Base-by-base conservation (phyloP, 2,113 vertebrate species). In the Rhinoptilus africanus region DNA sequence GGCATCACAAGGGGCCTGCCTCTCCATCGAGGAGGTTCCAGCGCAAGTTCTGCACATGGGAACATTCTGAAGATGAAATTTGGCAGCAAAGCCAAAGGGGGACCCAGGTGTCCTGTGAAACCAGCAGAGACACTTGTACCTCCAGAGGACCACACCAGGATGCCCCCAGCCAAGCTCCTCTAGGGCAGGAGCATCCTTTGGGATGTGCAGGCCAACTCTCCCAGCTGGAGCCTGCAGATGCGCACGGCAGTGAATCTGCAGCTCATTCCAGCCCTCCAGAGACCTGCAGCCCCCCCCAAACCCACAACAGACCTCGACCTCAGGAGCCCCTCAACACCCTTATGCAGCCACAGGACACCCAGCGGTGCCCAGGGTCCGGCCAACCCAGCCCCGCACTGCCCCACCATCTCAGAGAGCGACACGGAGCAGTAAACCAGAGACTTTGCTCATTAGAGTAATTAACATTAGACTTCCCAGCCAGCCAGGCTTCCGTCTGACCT, bases 401-500 rank as follows among this genome's bases (percentile, higher is more conserved):
- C 48, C 0, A 0, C 48, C 10, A 37, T 37, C 47, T 12, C 3
- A 19, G 37, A 80, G 21, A 39, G 17, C 1, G 0, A 37, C 45
- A 22, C 0, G 9, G 28, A 88, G 45, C 66, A 83, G 28, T 26
- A 50, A 92, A 35, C 39, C 51, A 50, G 30, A 85, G 71, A 53
- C 8, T 73, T 23, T 54, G 14, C 73, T 95, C 84, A 35, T 96
- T 84, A 96, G 51, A 12, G 51, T 85, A 96, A 97, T 93, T 88
- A 93, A 71, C 68, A 62, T 87, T 92, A 94, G 73, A 24, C 14
- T 72, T 66, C 54, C 35, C n/a, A 85, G 83, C 13, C 21, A 5
- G 72, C 18, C 11, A 1, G 63, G 91, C 63, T 93, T 82, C 67
- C 5, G 2, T 43, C 26, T 92, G 91, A 96, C 95, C 93, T 96